Percentiles rank a stretch among this genome's conserved stretches.
These are phyloP conservation scores for Patiria miniata DNA, from an alignment of 35 echinoderm and acorn worm species.

Conservation along the genomic window DNA sequence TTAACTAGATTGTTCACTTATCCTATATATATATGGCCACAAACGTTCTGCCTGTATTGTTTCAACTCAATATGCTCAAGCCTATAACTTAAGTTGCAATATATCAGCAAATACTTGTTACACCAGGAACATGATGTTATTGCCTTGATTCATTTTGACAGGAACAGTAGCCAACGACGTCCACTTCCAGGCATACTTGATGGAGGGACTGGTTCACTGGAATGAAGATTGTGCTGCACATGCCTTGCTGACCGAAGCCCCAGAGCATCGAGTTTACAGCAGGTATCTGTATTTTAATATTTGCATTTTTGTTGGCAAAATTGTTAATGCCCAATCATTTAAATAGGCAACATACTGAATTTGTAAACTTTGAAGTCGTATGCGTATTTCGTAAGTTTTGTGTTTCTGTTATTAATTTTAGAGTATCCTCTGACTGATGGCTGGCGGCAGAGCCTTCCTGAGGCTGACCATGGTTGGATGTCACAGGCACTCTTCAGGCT, in stretches of 20 bases:
- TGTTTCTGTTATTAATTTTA: neutral
- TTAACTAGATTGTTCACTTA: neutral
- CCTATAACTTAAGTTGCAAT: no score
- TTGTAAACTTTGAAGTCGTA: no score
- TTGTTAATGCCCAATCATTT: no score
- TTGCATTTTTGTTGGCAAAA: neutral
- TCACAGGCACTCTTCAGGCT: conserved; percentile 36
- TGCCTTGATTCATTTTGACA: conserved; percentile 16
- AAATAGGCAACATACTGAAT: no score
- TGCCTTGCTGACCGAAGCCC: neutral
- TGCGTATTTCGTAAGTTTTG: no score
- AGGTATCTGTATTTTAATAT: neutral
- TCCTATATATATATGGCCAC: neutral
- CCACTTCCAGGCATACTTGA: conserved; percentile 72
- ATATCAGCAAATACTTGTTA: no score
- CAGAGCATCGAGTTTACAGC: conserved; percentile 6
- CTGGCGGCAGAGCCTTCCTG: conserved; percentile 44
- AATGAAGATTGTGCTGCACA: conserved; percentile 40
- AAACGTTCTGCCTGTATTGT: no score
- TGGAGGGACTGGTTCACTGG: conserved; percentile 57
- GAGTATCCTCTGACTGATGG: conserved; percentile 39
- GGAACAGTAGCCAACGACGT: conserved; percentile 49
- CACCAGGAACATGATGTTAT: no score
- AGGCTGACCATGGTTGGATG: conserved; percentile 50
- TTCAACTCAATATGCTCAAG: no score